A percentile compares a stretch with the other conserved stretches of the same genome.
phyloP scores from a whole-genome alignment of 1,140 invertebrate genomes.

The Druon quercuslanigerum region DNA sequence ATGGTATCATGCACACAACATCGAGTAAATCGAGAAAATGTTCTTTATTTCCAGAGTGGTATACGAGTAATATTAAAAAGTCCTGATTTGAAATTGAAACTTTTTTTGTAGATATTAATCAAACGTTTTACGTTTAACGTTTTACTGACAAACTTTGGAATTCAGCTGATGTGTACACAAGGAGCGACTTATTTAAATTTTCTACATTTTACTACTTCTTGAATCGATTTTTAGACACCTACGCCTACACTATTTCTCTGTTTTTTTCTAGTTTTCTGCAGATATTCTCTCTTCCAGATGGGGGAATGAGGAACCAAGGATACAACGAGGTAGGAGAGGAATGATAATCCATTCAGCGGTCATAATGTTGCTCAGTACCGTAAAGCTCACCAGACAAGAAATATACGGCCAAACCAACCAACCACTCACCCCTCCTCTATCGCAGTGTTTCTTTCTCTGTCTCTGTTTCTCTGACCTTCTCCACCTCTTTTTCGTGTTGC shows the following conservation, averaged over 20 bases:
- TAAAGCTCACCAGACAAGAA: constrained; percentile 76
- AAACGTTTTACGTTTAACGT: no score
- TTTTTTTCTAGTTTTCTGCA: constrained; percentile 1
- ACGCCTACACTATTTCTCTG: no score
- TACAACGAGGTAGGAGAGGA: constrained; percentile 54
- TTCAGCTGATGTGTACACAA: no score
- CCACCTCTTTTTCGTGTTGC: constrained; percentile 40
- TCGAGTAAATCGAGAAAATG: no score
- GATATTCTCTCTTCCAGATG: constrained; percentile 40
- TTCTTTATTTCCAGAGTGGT: no score
- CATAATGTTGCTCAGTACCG: constrained; percentile 70
- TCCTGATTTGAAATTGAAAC: no score
- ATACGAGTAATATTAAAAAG: no score
- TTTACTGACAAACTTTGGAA: no score
- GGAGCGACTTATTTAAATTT: no score
- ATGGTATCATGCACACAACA: background rate
- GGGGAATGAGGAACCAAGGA: constrained; percentile 52
- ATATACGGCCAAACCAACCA: constrained; percentile 69
- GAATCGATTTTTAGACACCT: no score
- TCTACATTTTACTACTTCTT: no score
- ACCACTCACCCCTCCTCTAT: constrained; percentile 53
- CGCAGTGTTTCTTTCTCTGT: constrained; percentile 41
- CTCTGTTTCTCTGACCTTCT: constrained; percentile 37
- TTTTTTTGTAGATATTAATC: no score
- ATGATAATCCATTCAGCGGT: constrained; percentile 74